Evolutionary conservation across 2,888 invertebrate genomes (phyloP).

Genomic region (Drosophila koepferae): DNA sequence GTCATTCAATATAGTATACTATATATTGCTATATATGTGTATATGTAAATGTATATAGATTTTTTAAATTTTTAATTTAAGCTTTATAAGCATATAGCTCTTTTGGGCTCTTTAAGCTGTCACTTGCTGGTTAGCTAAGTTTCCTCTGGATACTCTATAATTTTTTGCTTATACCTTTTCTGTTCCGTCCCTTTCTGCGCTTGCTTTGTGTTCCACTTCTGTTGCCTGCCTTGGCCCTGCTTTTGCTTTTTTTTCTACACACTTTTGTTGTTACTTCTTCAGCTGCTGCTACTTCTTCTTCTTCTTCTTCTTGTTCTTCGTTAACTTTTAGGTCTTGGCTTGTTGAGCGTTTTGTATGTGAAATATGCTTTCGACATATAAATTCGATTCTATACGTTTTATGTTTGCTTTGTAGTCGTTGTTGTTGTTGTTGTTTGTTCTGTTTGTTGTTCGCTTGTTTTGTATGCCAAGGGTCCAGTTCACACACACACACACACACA

Average conservation of each 20-base stretch:
- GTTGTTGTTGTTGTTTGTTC: constrained; percentile 49
- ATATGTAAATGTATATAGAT: no score
- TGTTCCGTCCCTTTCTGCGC: neutral
- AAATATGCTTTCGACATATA: constrained; percentile 77
- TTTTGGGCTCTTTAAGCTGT: neutral
- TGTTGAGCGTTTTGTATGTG: constrained; percentile 60
- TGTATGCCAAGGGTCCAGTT: constrained; percentile 64
- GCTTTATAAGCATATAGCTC: no score
- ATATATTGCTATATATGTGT: no score
- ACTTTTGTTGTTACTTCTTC: constrained; percentile 7
- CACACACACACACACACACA: constrained; percentile 23
- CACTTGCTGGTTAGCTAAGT: neutral
- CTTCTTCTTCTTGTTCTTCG: constrained; percentile 13
- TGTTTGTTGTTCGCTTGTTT: constrained; percentile 64
- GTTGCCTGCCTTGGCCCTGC: neutral
- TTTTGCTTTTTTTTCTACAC: neutral
- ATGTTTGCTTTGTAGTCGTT: constrained; percentile 58
- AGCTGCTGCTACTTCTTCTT: no score
- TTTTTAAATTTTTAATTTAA: no score
- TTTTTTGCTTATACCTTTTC: constrained; percentile 3
- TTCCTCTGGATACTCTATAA: neutral
- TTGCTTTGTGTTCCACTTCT: constrained; percentile 22
- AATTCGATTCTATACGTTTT: constrained; percentile 78
- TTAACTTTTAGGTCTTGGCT: constrained; percentile 23
- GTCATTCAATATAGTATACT: neutral